Percentiles rank a stretch among this genome's conserved stretches.
Conservation (phyloP, 2,888 invertebrate species). For the Galeruca laticollis region DNA sequence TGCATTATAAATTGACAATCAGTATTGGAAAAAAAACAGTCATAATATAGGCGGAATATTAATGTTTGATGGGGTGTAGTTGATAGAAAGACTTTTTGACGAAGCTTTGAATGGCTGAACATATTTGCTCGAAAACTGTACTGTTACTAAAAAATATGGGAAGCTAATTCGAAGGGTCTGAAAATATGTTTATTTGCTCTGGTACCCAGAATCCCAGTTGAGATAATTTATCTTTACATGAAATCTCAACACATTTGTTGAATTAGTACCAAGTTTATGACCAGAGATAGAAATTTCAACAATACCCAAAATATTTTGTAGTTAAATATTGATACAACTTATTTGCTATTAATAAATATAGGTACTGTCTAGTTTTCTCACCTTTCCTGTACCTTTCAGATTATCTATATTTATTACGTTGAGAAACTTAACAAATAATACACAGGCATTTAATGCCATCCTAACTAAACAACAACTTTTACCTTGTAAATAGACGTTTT, state of each 20-base stretch:
- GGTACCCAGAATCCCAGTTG: background rate
- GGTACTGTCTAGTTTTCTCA: background rate
- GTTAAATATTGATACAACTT: slow-evolving; percentile 18
- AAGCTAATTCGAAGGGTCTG: background rate
- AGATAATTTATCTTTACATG: too few species aligned
- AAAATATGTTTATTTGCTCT: background rate
- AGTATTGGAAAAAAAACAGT: too few species aligned
- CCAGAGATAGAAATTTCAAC: background rate
- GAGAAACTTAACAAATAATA: slow-evolving; percentile 26
- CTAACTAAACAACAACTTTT: slow-evolving; percentile 34
- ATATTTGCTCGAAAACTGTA: background rate
- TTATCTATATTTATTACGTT: slow-evolving; percentile 26
- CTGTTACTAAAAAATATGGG: background rate
- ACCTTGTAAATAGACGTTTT: slow-evolving; percentile 21
- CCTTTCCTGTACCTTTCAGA: slow-evolving; percentile 5
- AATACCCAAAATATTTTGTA: slow-evolving; percentile 1
- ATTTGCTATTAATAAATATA: slow-evolving; percentile 18
- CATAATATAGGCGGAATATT: too few species aligned
- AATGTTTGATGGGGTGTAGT: too few species aligned
- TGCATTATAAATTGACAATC: too few species aligned
- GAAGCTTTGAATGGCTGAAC: too few species aligned
- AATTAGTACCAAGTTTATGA: background rate
- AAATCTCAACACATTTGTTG: too few species aligned
- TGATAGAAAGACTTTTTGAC: too few species aligned
- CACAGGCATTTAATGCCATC: slow-evolving; percentile 17